Base-by-base conservation (phyloP, 1,140 invertebrate genomes). In the Psix sp. region DNA sequence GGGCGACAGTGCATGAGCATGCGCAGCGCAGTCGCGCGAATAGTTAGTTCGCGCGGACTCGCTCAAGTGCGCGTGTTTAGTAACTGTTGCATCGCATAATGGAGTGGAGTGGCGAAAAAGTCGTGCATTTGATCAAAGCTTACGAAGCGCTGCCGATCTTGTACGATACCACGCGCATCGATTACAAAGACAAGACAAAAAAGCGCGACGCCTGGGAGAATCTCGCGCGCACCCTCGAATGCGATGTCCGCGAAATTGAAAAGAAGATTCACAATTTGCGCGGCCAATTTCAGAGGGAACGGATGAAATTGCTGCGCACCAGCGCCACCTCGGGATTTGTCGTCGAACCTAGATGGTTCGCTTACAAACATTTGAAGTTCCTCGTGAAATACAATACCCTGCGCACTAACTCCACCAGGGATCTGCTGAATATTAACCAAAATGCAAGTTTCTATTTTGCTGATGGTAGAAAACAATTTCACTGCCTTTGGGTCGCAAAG, bases 31-130 rank as follows among this genome's bases (percentile, higher is more conserved):
- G n/a, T n/a, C n/a, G n/a, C n/a, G n/a, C n/a, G n/a, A n/a, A n/a
- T n/a, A n/a, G n/a, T n/a, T n/a, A n/a, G n/a, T n/a, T n/a, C n/a
- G n/a, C n/a, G n/a, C n/a, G n/a, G n/a, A 39, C 11, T 65, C 46
- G 39, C 54, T 16, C 70, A 60, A 66, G 60, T n/a, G n/a, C n/a
- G n/a, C n/a, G n/a, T n/a, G n/a, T n/a, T 66, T 73, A 73, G 70
- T 66, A 73, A 73, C 70, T 59, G 70, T 66, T 65, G 54, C 46
- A 62, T 66, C 54, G 54, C 60, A 73, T 60, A 73, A 73, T 73
- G 70, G 70, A 73, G 60, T 73, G 70, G 70, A 73, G 62, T 31
- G 39, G 60, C 24, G 62, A 73, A 39, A 66, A 29, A 51, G 70
- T 73, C 0, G 18, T 73, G 26, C 60, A 63, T 0, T 16, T 73